A percentile compares a stretch with the other conserved stretches of the same genome.
phyloP scores from a whole-genome alignment of 2,797 vertebrate genomes.

The Lepus oiostolus region DNA sequence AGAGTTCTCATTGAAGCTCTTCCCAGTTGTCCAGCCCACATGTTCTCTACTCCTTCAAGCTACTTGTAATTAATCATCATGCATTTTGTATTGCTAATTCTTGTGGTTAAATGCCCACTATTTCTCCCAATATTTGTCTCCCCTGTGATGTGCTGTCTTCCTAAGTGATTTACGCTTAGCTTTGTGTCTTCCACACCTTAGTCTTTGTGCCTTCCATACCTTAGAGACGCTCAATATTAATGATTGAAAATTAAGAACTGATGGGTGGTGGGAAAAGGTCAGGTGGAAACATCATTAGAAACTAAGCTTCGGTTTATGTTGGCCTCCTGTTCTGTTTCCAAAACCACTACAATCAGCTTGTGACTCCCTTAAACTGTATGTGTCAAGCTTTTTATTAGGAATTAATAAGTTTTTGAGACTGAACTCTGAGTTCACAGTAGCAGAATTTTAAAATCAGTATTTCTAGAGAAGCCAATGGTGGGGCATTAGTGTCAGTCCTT shows the following conservation, averaged over 20 bases:
- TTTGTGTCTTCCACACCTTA: not conserved
- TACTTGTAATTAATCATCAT: not conserved
- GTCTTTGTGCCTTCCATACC: not conserved
- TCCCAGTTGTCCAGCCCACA: not conserved
- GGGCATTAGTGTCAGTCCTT: not conserved
- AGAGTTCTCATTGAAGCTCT: not conserved
- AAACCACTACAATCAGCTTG: not conserved
- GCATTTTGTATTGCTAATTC: not conserved
- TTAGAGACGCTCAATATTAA: not conserved
- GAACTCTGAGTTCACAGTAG: not conserved
- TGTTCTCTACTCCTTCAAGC: not conserved
- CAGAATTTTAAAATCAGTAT: constrained; percentile 28
- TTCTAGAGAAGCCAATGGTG: not conserved
- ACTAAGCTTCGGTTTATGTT: constrained; percentile 53
- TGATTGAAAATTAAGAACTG: constrained; percentile 57
- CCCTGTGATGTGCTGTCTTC: not conserved
- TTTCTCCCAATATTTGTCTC: not conserved
- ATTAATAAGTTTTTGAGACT: not conserved
- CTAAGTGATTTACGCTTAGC: not conserved
- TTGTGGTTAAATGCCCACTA: not conserved
- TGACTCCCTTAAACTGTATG: constrained; percentile 19
- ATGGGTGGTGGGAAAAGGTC: not conserved
- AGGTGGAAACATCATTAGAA: constrained; percentile 52
- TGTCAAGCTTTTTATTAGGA: constrained; percentile 52
- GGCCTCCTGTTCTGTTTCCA: constrained; percentile 1